These are phyloP conservation scores for Drosophila neocordata DNA, from an alignment of 1,140 invertebrate genomes.

Conservation along the genomic window DNA sequence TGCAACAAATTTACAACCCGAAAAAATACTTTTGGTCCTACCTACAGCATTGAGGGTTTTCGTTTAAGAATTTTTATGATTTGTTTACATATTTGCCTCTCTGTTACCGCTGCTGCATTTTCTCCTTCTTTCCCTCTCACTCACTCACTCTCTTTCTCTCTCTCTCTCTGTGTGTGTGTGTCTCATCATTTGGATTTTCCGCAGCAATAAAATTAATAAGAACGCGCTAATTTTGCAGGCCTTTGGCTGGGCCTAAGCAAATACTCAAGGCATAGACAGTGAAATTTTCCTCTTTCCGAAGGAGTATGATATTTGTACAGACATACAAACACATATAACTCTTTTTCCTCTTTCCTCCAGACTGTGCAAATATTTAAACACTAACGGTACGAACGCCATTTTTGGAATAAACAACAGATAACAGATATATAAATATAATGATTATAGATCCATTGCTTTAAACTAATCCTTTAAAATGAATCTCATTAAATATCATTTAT, in stretches of 20 bases:
- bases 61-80: conserved; percentile 62
- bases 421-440: not conserved
- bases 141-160: conserved; percentile 13
- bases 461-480: conserved; percentile 50
- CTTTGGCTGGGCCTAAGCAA: conserved; percentile 63
- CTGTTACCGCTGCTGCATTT: conserved; percentile 19
- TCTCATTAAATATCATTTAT: conserved; percentile 50
- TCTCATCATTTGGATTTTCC: conserved; percentile 75
- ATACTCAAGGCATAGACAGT: conserved; percentile 27
- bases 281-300: too few species aligned
- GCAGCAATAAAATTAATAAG: conserved; percentile 81
- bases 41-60: conserved; percentile 52
- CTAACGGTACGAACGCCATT: conserved; percentile 51
- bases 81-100: conserved; percentile 68
- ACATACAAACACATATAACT: conserved; percentile 35
- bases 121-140: not conserved
- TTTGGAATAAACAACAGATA: conserved; percentile 14
- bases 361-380: conserved; percentile 70
- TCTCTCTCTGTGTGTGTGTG: conserved; percentile 46
- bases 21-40: conserved; percentile 22
- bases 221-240: conserved; percentile 78
- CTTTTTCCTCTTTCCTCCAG: conserved; percentile 47
- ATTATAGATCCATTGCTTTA: conserved; percentile 38
- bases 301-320: too few species aligned
- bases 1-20: conserved; percentile 35